phyloP scores from a whole-genome alignment of 2,797 vertebrate species.

The Pogonophryne albipinna region DNA sequence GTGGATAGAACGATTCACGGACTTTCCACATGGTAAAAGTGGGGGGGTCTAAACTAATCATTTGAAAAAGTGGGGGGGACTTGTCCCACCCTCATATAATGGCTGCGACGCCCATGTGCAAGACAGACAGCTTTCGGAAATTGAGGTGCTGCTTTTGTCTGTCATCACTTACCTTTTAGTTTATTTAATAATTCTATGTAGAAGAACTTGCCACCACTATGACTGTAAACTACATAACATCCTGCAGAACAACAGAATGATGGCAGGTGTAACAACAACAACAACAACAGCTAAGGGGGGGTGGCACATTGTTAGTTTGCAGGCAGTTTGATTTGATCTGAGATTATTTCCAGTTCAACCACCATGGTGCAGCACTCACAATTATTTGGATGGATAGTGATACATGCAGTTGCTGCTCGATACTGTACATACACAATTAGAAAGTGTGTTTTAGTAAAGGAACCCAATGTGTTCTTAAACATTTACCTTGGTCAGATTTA shows the following conservation, averaged over 20 bases:
- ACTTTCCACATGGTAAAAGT: no score
- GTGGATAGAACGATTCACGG: no score
- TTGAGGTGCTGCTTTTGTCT: background rate
- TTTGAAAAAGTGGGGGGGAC: no score
- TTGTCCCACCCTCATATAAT: no score
- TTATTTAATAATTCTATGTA: background rate
- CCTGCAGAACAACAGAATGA: background rate
- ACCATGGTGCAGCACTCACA: background rate
- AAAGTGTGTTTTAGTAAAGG: slow-evolving; percentile 11
- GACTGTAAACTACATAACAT: background rate
- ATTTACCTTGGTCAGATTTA: slow-evolving; percentile 4
- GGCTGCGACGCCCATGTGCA: no score
- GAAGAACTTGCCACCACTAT: background rate
- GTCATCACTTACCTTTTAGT: background rate
- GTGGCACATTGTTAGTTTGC: background rate
- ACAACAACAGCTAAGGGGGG: background rate
- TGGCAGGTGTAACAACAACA: background rate
- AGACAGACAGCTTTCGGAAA: background rate
- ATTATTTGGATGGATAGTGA: background rate
- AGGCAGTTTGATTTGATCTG: background rate
- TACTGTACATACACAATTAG: background rate
- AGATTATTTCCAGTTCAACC: slow-evolving; percentile 2
- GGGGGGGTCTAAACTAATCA: no score
- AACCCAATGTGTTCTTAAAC: background rate
- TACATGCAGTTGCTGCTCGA: slow-evolving; percentile 8